A percentile compares a stretch with the other conserved stretches of the same genome.
Evolutionary conservation across 2,797 vertebrate genomes (phyloP).

Genomic region (Thunnus albacares): DNA sequence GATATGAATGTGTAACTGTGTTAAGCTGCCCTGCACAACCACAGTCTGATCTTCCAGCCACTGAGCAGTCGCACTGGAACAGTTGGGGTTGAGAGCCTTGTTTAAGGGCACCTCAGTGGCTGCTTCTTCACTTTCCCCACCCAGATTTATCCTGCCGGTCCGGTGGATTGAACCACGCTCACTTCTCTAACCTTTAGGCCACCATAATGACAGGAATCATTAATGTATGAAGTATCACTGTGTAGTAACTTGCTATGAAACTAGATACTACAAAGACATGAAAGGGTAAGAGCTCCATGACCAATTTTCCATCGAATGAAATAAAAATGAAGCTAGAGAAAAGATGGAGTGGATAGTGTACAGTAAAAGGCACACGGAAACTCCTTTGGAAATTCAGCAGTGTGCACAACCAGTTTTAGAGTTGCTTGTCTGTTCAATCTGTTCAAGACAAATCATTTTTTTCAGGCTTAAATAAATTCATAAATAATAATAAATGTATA

Average conservation of each 20-base stretch:
- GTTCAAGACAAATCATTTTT: background rate
- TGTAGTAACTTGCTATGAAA: slow-evolving; percentile 19
- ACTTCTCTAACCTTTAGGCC: too few relatives aligned
- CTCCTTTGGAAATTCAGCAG: background rate
- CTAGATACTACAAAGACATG: slow-evolving; percentile 13
- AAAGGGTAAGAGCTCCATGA: slow-evolving; percentile 4
- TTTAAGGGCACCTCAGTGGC: too few relatives aligned
- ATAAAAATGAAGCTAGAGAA: background rate
- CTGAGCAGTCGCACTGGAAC: too few relatives aligned
- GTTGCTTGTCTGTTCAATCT: too few relatives aligned
- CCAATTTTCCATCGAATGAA: background rate
- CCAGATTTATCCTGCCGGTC: too few relatives aligned
- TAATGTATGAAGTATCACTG: slow-evolving; percentile 31
- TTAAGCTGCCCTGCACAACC: too few relatives aligned
- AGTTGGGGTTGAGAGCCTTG: too few relatives aligned
- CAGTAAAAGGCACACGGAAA: background rate
- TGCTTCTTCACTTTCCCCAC: too few relatives aligned
- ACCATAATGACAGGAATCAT: slow-evolving; percentile 22
- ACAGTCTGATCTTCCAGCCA: too few relatives aligned
- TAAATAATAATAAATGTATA: background rate
- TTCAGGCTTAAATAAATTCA: background rate
- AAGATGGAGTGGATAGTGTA: background rate
- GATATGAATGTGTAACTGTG: too few relatives aligned
- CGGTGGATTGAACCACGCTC: too few relatives aligned
- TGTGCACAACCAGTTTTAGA: too few relatives aligned